Evolutionary conservation across 2,797 vertebrate genomes (phyloP), one percentile per base, ranked within the genome.

Genomic region (Psittacula echo): DNA sequence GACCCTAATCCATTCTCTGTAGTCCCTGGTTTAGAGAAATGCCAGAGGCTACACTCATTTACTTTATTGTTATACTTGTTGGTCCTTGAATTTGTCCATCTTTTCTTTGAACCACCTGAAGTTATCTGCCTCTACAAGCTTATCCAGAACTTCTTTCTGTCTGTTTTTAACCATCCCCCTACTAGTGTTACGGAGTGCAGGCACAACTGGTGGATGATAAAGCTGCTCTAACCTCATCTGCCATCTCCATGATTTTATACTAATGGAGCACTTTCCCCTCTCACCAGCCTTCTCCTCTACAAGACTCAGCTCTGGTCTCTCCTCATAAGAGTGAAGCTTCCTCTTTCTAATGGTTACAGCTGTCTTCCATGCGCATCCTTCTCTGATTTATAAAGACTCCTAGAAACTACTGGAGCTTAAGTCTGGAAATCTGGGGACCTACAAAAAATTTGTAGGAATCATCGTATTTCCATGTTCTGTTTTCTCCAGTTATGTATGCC

Each of bases 391-490:
- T 41, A 37, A 85, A 70, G 45, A 48, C 10, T 62, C 11, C 9
- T 79, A 48, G 51, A 89, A 80, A 53, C 34, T 76, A 61, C 16
- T 68, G 14, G n/a, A 72, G 44, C 18, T 87, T 23, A 53, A 8
- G 22, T 74, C 58, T 53, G 48, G 48, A 74, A 86, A 90, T 68
- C 6, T 42, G 11, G 54, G n/a, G 42, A 37, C 1, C 1, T 29
- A 56, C 10, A 83, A 68, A 30, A 65, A 27, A 66, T 82, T 41
- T 48, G 34, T 58, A 60, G 54, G 11, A 15, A 76, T 61, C 12
- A 34, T 71, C 23, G 41, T 15, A 14, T 78, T 77, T 70, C 32
- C 0, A 0, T n/a, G 11, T 62, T 67, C 26, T 5, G 0, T 73
- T 62, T 79, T 71, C 26, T 85, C n/a, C 10, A 30, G 7, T 8